Evolutionary conservation across 2,113 vertebrate species (phyloP).

Genomic region (Pagrus major): DNA sequence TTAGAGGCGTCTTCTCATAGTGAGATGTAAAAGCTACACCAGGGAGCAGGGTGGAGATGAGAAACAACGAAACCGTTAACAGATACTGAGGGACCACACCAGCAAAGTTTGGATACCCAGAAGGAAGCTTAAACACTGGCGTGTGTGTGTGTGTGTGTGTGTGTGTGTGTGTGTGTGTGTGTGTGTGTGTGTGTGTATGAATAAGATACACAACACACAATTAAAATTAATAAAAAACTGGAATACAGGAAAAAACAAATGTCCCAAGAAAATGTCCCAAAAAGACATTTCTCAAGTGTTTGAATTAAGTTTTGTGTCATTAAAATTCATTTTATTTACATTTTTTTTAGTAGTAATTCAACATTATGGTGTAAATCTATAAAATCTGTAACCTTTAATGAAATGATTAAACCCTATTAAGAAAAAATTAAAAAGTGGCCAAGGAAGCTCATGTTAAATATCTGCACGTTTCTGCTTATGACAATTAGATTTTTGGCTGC

Average conservation of each 20-base stretch:
- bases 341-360: neutral
- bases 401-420: neutral
- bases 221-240: neutral
- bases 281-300: neutral
- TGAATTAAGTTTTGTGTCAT: neutral
- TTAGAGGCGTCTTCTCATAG: conserved; percentile 53
- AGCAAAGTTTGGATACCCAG: conserved; percentile 58
- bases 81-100: conserved; percentile 79
- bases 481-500: neutral
- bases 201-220: neutral
- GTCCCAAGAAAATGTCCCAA: neutral
- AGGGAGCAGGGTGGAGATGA: conserved; percentile 84
- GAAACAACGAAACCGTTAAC: conserved; percentile 84
- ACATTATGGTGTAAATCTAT: neutral
- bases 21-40: conserved; percentile 72
- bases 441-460: neutral
- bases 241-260: neutral
- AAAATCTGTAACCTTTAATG: neutral
- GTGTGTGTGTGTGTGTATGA: neutral
- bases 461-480: neutral
- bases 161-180: conserved; percentile 3
- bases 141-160: neutral
- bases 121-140: conserved; percentile 26
- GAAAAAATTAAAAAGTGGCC: neutral
- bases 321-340: neutral